phyloP scores from a whole-genome alignment of 1,140 invertebrate genomes.

The Panagrolaimus sp. region DNA sequence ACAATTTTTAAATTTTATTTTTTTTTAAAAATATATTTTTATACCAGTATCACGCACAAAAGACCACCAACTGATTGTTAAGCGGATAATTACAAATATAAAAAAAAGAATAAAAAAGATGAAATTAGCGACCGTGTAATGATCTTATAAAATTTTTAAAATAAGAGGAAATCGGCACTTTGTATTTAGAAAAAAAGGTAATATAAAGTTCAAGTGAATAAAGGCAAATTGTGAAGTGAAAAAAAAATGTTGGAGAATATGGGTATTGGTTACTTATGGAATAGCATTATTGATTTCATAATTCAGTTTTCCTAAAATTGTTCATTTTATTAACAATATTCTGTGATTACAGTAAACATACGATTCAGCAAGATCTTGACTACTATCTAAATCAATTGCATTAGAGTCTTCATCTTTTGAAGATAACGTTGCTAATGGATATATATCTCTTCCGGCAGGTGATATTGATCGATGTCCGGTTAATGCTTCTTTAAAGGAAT shows the following conservation, averaged over 20 bases:
- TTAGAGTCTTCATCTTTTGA: constrained; percentile 4
- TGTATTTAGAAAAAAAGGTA: constrained; percentile 11
- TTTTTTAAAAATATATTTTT: too few species aligned
- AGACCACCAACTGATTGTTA: neutral
- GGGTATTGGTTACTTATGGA: too few species aligned
- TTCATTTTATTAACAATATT: neutral
- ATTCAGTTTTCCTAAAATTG: too few species aligned
- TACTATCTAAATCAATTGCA: neutral
- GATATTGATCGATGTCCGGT: neutral
- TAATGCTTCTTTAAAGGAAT: neutral
- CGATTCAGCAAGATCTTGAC: neutral
- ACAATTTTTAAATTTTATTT: too few species aligned
- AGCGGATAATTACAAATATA: neutral
- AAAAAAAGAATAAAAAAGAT: neutral
- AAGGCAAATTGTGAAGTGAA: too few species aligned
- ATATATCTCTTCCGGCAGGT: neutral
- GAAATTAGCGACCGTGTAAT: constrained; percentile 10
- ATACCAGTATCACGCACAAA: neutral
- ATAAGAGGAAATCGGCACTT: neutral
- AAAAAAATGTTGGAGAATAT: too few species aligned
- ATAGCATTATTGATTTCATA: too few species aligned
- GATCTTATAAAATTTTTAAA: neutral
- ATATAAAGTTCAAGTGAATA: constrained; percentile 9
- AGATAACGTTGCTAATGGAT: neutral
- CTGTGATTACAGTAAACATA: neutral